A percentile compares a stretch with the other conserved stretches of the same genome.
Evolutionary conservation across 2,888 invertebrate genomes (phyloP).

Genomic region (Drosophila paranaensis): DNA sequence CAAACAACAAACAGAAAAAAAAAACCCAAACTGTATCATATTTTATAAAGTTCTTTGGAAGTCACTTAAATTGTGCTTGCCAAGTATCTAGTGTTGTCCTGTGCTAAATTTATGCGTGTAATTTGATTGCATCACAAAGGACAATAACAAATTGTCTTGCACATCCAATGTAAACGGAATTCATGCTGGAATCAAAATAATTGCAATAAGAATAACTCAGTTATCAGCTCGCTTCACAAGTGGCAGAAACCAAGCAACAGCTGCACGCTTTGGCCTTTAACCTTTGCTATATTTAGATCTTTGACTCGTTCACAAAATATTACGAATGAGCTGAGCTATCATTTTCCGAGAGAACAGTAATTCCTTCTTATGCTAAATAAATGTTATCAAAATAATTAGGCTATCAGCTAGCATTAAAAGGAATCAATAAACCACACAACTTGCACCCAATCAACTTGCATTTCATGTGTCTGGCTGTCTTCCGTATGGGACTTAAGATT

Average conservation of each 20-base stretch:
- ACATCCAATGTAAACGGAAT: neutral
- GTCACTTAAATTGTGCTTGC: conserved; percentile 24
- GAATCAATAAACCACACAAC: neutral
- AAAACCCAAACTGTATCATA: conserved; percentile 29
- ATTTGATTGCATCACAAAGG: conserved; percentile 47
- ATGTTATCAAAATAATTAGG: neutral
- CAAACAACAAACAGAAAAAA: neutral
- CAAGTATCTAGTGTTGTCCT: conserved; percentile 32
- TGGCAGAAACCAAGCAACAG: neutral
- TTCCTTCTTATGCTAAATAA: neutral
- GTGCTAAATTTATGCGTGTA: conserved; percentile 34
- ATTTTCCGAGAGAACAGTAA: no score
- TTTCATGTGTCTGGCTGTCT: neutral
- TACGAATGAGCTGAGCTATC: no score
- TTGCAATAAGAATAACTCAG: conserved; percentile 7
- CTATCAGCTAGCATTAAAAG: neutral
- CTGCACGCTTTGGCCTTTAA: neutral
- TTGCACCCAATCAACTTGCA: neutral
- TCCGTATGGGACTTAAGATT: neutral
- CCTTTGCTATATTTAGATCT: no score
- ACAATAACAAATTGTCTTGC: conserved; percentile 1
- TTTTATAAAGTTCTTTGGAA: conserved; percentile 37
- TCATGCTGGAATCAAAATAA: conserved; percentile 6
- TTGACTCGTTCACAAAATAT: neutral
- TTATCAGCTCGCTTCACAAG: neutral